These are phyloP conservation scores for Cyprinus carpio DNA, from an alignment of 2,113 vertebrate genomes.

Conservation along the genomic window DNA sequence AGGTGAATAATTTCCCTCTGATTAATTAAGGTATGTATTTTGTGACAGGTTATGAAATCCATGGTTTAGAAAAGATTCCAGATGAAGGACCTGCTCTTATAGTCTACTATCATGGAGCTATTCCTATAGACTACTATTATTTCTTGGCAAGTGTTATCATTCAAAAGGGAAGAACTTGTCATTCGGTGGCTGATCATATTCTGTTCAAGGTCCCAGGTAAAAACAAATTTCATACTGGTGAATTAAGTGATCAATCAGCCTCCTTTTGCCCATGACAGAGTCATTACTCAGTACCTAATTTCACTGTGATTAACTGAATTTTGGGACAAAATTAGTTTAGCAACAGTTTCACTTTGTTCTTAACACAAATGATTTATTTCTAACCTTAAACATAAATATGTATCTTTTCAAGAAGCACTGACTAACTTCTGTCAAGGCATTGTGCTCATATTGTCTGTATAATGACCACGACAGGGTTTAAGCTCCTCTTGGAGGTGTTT, in stretches of 20 bases:
- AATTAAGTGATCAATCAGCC: conserved; percentile 16
- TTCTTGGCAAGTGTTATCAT: conserved; percentile 85
- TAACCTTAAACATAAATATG: not conserved
- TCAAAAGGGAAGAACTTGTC: conserved; percentile 84
- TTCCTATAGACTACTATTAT: conserved; percentile 92
- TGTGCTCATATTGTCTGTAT: not conserved
- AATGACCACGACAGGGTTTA: conserved; percentile 81
- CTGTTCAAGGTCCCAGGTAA: conserved; percentile 80
- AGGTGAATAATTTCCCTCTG: not conserved
- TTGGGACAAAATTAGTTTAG: not conserved
- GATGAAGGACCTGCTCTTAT: conserved; percentile 86
- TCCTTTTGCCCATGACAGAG: not conserved
- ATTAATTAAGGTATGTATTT: not conserved
- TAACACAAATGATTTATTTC: not conserved
- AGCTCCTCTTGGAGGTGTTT: conserved; percentile 86
- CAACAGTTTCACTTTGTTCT: not conserved
- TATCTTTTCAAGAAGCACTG: not conserved
- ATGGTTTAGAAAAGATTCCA: conserved; percentile 80
- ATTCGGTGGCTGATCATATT: conserved; percentile 93
- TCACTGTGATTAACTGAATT: not conserved
- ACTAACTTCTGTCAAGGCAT: no score
- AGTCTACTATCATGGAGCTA: conserved; percentile 95
- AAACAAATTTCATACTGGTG: not conserved
- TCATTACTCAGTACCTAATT: not conserved
- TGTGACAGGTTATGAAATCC: conserved; percentile 76